Evolutionary conservation across 2,888 invertebrate genomes (phyloP), one percentile per base, ranked within the genome.

Genomic region (Volucella zonaria): DNA sequence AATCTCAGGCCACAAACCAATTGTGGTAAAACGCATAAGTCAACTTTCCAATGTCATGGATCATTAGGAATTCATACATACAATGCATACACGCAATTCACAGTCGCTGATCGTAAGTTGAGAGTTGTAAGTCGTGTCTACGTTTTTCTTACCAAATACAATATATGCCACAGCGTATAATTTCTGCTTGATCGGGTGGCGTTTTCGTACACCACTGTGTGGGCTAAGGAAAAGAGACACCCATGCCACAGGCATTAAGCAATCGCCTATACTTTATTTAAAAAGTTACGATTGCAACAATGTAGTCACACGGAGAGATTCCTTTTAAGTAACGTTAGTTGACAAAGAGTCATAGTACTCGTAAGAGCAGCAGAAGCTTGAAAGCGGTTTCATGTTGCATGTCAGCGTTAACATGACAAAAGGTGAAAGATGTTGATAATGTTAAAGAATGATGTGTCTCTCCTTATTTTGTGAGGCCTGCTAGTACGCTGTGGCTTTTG

Each of bases 11-110:
- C 40, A 59, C 43, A 52, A 58, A 73, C 45, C 11, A 12, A n/a
- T n/a, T 38, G 8, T 12, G 23, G 31, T 38, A 1, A 66, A 51
- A 18, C 40, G 9, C n/a, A 51, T 38, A 51, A 67, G 67, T 31
- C 18, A 68, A 67, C 61, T 68, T 67, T 59, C 67, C 45, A 76
- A 67, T 67, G 75, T 61, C 73, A 73, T 73, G 73, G 54, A 54
- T 64, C 64, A 74, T 47, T 47, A 47, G 52, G 52, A 73, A 73
- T 56, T 47, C 47, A 14, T 40, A 11, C 62, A 49, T 3, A 38
- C 3, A 31, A 43, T 15, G 11, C 15, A 54, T 10, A 38, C 31
- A 18, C 8, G 15, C 68, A 56, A 56, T 45, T n/a, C 23, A 4
- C 6, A 31, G 31, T 31, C 31, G 6, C 6, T 31, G 31, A 31